Base-by-base conservation (phyloP, 2,888 invertebrate genomes). In the Epistrophe grossulariae region DNA sequence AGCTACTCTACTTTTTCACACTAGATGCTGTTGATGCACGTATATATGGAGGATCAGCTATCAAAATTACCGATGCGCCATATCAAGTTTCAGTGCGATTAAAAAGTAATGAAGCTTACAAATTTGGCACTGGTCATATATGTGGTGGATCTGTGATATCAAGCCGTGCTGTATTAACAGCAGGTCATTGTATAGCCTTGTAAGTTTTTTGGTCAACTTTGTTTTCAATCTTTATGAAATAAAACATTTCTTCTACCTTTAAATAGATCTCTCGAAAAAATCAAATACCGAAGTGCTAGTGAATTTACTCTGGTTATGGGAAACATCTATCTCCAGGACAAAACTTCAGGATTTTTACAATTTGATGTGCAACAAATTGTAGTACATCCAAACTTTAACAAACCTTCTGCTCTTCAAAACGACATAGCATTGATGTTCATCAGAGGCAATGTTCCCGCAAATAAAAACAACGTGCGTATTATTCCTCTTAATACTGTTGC, bases 391-490 rank as follows among this genome's bases (percentile, higher is more conserved):
- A 4, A 43, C 3, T 92, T 90, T 59, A 76, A 88, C 11, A 45
- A 2, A 2, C 68, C 52, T 8, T 1, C 10, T 10, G 6, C 40
- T 9, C 24, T 70, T 10, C 10, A 70, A 28, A 90, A 91, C 52
- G 92, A 92, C 74, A 88, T 92, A 35, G 91, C 90, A 0, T 35
- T 91, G 10, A 66, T 92, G 48, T 91, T 91, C 62, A 82, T 92
- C 5, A 89, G 89, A 17, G 91, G 90, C 0, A 80, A 78, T 3
- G 89, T 92, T 40, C 91, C 91, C 7, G 88, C 82, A 82, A 73
- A 76, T 28, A 85, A 89, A 60, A 31, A 79, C 0, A 82, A 79
- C 0, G 89, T 90, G 0, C 64, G 38, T 9, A 76, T 90, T 1
- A 79, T 92, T 78, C 15, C 88, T 2, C 68, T 92, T 0, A 89